Conservation (phyloP, 2,797 vertebrate genomes). For the Amblyopsis hoosieri region DNA sequence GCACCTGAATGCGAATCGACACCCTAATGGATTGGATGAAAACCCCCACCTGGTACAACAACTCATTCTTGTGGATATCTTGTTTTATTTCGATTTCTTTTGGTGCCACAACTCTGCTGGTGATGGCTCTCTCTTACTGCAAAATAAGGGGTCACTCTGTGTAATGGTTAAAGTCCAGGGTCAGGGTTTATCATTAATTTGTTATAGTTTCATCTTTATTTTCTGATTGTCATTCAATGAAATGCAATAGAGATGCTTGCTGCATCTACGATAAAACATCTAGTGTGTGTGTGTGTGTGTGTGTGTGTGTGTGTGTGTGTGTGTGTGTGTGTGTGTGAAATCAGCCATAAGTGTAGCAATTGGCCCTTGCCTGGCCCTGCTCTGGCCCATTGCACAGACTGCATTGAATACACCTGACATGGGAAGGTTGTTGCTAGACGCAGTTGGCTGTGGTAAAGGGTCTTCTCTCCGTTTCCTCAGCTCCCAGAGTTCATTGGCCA, state of each 20-base stretch:
- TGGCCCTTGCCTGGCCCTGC: constrained; percentile 27
- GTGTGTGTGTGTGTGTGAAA: neutral
- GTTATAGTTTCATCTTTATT: too few species aligned
- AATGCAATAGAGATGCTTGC: constrained; percentile 11
- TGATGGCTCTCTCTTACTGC: constrained; percentile 60
- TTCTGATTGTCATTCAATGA: neutral
- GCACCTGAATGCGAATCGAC: constrained; percentile 77
- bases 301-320: too few species aligned
- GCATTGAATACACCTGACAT: constrained; percentile 38
- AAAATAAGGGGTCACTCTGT: constrained; percentile 56
- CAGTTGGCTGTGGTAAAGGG: constrained; percentile 69
- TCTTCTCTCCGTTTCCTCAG: constrained; percentile 71
- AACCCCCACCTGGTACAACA: constrained; percentile 76
- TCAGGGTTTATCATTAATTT: neutral
- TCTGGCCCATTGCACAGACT: constrained; percentile 72
- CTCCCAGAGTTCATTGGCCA: constrained; percentile 73
- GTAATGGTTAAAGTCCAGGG: constrained; percentile 59
- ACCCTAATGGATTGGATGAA: constrained; percentile 67
- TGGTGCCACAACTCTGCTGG: constrained; percentile 45
- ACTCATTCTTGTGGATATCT: neutral
- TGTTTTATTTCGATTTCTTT: constrained; percentile 18
- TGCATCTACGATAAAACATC: constrained; percentile 4
- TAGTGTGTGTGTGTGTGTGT: neutral
- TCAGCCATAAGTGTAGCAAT: constrained; percentile 4
- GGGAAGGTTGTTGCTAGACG: constrained; percentile 47